A percentile compares a stretch with the other conserved stretches of the same genome.
These are phyloP conservation scores for Acanthurus leucopareius DNA, from an alignment of 2,797 vertebrate species.

Conservation along the genomic window DNA sequence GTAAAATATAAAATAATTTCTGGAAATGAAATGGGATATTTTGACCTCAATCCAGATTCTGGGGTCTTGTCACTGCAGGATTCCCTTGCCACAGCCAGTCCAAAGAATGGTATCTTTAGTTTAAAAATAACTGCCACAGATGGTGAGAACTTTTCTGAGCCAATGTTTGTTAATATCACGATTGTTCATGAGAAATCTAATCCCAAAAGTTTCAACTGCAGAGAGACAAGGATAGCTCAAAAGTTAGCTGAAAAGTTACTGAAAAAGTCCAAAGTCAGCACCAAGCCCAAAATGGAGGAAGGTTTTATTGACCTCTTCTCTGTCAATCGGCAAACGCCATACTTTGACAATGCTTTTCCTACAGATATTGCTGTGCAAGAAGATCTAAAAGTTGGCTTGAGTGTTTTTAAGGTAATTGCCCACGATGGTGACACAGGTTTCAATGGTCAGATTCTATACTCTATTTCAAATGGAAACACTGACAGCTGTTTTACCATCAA, in stretches of 20 bases:
- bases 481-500: conserved; percentile 95
- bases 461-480: conserved; percentile 93
- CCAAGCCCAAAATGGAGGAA: conserved; percentile 91
- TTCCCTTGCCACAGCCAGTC: conserved; percentile 87
- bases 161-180: conserved; percentile 96
- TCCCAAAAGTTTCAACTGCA: conserved; percentile 92
- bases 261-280: conserved; percentile 93
- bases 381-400: conserved; percentile 89
- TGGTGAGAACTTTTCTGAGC: conserved; percentile 95
- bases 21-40: conserved; percentile 94
- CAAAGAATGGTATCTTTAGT: conserved; percentile 90
- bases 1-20: conserved; percentile 98
- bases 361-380: conserved; percentile 92
- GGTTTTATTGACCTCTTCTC: conserved; percentile 97
- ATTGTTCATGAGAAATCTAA: conserved; percentile 91
- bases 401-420: conserved; percentile 91
- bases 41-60: conserved; percentile 96
- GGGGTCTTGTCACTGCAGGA: conserved; percentile 92
- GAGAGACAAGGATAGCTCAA: conserved; percentile 95
- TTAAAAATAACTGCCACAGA: conserved; percentile 97
- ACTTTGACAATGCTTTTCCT: conserved; percentile 95
- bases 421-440: conserved; percentile 96
- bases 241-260: conserved; percentile 96
- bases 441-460: conserved; percentile 94
- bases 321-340: conserved; percentile 93